These are phyloP conservation scores for Colossoma macropomum DNA, from an alignment of 2,113 vertebrate species.

Conservation along the genomic window DNA sequence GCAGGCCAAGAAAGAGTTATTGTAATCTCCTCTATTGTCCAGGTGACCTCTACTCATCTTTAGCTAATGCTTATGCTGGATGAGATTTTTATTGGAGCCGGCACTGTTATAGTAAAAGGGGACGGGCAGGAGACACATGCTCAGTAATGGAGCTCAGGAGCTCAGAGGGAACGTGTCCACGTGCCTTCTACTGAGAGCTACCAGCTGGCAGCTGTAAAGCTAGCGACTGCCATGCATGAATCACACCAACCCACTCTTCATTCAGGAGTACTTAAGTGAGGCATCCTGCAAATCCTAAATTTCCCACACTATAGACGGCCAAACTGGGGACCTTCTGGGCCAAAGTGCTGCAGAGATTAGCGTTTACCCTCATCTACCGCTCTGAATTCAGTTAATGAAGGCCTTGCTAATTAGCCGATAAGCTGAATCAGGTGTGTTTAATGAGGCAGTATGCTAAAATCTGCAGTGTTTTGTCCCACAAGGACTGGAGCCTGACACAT, in stretches of 20 bases:
- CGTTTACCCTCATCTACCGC: no score
- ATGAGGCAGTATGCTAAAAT: no score
- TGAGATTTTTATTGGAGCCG: constrained; percentile 49
- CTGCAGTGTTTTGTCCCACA: no score
- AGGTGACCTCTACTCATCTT: constrained; percentile 47
- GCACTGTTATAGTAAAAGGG: constrained; percentile 25
- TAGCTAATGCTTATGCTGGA: constrained; percentile 39
- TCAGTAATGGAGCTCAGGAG: constrained; percentile 34
- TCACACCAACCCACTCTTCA: not conserved
- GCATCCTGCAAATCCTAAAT: not conserved
- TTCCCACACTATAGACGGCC: no score
- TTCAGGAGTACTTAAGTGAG: not conserved
- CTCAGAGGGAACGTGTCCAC: constrained; percentile 28
- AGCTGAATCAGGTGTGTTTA: no score
- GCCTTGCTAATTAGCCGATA: no score
- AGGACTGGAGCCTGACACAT: no score
- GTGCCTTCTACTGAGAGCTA: constrained; percentile 28
- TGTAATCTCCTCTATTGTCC: constrained; percentile 38
- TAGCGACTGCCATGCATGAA: constrained; percentile 29
- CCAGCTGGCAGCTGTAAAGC: constrained; percentile 46
- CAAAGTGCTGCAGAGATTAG: no score
- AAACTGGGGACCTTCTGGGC: no score
- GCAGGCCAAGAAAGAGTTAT: constrained; percentile 64
- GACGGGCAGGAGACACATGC: constrained; percentile 49
- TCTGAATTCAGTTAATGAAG: no score